A percentile compares a stretch with the other conserved stretches of the same genome.
These are phyloP conservation scores for Proisotoma minuta DNA, from an alignment of 2,888 invertebrate genomes.

Conservation along the genomic window DNA sequence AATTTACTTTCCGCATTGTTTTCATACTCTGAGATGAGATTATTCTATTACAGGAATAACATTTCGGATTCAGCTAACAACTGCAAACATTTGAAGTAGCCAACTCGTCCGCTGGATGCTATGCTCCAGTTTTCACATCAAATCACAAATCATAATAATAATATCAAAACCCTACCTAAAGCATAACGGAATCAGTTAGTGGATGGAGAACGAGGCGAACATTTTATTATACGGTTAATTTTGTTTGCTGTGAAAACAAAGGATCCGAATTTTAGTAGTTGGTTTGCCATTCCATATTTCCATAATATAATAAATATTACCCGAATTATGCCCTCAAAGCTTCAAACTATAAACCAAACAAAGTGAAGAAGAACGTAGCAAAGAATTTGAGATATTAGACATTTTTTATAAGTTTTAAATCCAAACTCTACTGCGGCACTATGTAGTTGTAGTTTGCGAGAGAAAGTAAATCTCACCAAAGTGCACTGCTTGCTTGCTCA, in stretches of 20 bases:
- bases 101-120: background rate
- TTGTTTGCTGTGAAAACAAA: constrained; percentile 66
- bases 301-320: too few relatives aligned
- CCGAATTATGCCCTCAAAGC: background rate
- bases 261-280: background rate
- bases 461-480: too few relatives aligned
- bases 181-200: constrained; percentile 16
- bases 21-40: constrained; percentile 52
- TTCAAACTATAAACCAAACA: background rate
- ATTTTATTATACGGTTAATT: constrained; percentile 57
- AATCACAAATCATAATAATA: background rate
- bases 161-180: background rate
- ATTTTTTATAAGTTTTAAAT: constrained; percentile 1
- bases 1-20: constrained; percentile 20
- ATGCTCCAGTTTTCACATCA: constrained; percentile 5
- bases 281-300: background rate
- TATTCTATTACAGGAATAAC: constrained; percentile 61
- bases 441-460: too few relatives aligned
- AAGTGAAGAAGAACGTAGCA: background rate
- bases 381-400: background rate
- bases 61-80: constrained; percentile 1
- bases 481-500: constrained; percentile 9
- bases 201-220: constrained; percentile 10
- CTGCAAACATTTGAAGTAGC: background rate
- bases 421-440: too few relatives aligned